Evolutionary conservation across 1,140 invertebrate species (phyloP), one percentile per base, ranked within the genome.

Genomic region (Brachionus koreanus): DNA sequence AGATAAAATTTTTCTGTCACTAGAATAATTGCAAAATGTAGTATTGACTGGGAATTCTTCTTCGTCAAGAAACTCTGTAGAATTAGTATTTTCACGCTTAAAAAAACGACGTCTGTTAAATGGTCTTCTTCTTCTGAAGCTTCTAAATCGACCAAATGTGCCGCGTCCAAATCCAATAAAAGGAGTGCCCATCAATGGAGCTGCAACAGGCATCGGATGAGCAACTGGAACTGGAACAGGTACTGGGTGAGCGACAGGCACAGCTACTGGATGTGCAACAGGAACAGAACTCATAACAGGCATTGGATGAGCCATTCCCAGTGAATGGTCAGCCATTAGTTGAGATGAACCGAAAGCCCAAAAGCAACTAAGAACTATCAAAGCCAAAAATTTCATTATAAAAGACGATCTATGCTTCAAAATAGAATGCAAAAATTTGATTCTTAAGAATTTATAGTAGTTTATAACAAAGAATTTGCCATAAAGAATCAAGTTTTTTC

Each of bases 21-120:
- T 74, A n/a, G 69, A 74, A 29, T 74, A 74, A 46, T 46, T 74
- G 25, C 69, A 74, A 19, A 74, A 74, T 9, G 69, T 74, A 46
- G 23, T 43, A 23, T 74, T 74, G 9, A 74, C 19, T 43, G 39
- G 39, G 12, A 46, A 12, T 9, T 43, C 39, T 46, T 46, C 39
- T 67, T 67, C 63, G 12, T 35, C 25, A 10, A 67, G 25, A 9
- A 3, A 5, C 19, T 57, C 49, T 19, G 37, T 74, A 0, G 37
- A 46, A 46, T 74, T 72, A 4, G 10, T 39, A 46, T 23, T 16
- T 5, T 43, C 69, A 1, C 69, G n/a, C 46, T 74, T 74, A 46
- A 57, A 57, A 57, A 57, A 57, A 6, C 37, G 39, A 46, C 39
- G 13, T 6, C 29, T 6, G 35, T 12, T 16, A n/a, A 69, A 37